Percentiles rank a stretch among this genome's conserved stretches.
phyloP scores from a whole-genome alignment of 30 jellyfish, hydroid and myxozoan genomes.

The Mastigias papua region DNA sequence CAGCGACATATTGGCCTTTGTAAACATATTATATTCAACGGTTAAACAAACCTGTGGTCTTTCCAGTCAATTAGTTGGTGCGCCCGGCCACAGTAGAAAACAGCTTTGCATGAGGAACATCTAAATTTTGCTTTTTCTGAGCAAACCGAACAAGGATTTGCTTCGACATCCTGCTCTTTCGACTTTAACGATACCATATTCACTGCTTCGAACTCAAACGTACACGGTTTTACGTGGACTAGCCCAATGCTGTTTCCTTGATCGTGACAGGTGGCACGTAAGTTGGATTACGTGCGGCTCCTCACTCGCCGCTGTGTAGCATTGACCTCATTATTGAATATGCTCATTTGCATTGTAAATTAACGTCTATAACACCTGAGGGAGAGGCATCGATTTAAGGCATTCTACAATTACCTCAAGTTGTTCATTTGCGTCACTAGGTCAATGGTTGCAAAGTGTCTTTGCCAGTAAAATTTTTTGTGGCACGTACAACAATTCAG shows the following conservation, averaged over 20 bases:
- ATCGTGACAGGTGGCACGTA: conserved; percentile 43
- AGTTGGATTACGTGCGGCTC: conserved; percentile 21
- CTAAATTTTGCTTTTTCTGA: conserved; percentile 40
- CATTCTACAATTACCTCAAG: too few species aligned
- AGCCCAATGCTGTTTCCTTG: not conserved
- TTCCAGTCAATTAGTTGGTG: conserved; percentile 66
- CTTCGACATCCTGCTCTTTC: conserved; percentile 12
- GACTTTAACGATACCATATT: conserved; percentile 8
- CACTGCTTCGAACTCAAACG: not conserved
- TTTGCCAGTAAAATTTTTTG: too few species aligned
- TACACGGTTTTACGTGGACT: not conserved
- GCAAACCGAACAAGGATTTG: conserved; percentile 41
- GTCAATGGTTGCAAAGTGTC: too few species aligned
- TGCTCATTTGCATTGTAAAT: too few species aligned
- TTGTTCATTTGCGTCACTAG: too few species aligned
- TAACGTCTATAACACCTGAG: too few species aligned
- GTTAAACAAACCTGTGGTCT: conserved; percentile 36
- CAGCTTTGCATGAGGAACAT: conserved; percentile 61
- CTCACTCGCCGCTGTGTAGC: not conserved
- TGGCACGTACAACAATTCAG: too few species aligned
- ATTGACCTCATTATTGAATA: too few species aligned
- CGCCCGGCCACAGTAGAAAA: conserved; percentile 58
- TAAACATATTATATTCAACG: not conserved
- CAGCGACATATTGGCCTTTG: not conserved
- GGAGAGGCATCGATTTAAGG: too few species aligned